Conservation (phyloP, 2,113 vertebrate species). For the Trematocara unimaculatum region DNA sequence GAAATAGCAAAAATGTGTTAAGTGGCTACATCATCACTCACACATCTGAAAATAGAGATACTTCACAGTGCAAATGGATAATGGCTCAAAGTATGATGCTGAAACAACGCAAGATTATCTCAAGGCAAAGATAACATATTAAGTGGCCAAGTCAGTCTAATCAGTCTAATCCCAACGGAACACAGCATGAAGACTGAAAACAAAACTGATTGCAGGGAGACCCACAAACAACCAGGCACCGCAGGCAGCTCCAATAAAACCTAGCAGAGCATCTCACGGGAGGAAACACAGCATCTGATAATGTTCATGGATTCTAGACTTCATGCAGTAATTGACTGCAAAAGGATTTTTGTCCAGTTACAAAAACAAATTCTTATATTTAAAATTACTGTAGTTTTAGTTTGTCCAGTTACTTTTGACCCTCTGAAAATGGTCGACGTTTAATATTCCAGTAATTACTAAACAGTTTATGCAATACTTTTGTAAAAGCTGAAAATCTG, state of each 20-base stretch:
- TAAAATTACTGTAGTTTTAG: not conserved
- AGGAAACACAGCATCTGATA: not conserved
- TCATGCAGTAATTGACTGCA: not conserved
- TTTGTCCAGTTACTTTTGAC: not conserved
- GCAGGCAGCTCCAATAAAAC: not conserved
- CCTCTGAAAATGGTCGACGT: accelerated
- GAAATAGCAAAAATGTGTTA: not conserved
- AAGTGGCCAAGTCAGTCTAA: not conserved
- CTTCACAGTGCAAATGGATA: not conserved
- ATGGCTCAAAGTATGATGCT: not conserved
- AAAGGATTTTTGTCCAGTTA: not conserved
- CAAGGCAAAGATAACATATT: not conserved
- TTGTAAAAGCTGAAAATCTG: not conserved
- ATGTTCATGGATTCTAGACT: not conserved
- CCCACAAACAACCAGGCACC: not conserved
- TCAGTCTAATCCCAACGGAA: accelerated
- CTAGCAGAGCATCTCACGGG: not conserved
- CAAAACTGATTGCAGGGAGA: not conserved
- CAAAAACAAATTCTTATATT: not conserved
- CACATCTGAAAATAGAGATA: not conserved
- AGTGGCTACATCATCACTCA: not conserved
- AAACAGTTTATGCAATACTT: not conserved
- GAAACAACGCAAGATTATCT: not conserved
- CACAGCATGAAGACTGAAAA: not conserved
- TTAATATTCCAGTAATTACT: not conserved